A percentile compares a stretch with the other conserved stretches of the same genome.
Evolutionary conservation across 2,888 invertebrate genomes (phyloP).

Genomic region (Theodoxus fluviatilis): DNA sequence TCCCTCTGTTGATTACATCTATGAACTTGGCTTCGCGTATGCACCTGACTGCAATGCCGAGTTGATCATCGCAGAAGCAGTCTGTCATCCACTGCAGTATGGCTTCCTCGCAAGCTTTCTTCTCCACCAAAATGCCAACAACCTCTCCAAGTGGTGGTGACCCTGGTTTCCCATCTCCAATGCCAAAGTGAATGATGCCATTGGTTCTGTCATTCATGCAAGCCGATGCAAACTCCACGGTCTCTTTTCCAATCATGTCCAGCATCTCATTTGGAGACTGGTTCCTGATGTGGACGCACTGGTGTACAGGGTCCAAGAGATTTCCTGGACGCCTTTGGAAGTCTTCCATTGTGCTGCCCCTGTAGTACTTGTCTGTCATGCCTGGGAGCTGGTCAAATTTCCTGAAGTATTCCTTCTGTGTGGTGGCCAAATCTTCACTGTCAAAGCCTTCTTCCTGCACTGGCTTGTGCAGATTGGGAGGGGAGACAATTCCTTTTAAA

Average conservation of each 20-base stretch:
- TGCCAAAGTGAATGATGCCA: constrained; percentile 36
- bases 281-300: not conserved
- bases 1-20: constrained; percentile 28
- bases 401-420: constrained; percentile 18
- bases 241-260: constrained; percentile 12
- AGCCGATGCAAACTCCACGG: constrained; percentile 29
- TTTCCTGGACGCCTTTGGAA: constrained; percentile 14
- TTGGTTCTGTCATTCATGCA: constrained; percentile 37
- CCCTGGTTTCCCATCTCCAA: constrained; percentile 16
- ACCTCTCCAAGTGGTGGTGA: constrained; percentile 25
- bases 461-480: no score
- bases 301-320: constrained; percentile 26
- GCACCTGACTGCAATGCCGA: constrained; percentile 28
- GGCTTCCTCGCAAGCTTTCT: constrained; percentile 17
- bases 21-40: constrained; percentile 30
- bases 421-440: not conserved
- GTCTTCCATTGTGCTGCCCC: not conserved
- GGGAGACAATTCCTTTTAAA: not conserved
- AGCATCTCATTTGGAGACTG: not conserved
- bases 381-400: constrained; percentile 22
- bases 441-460: not conserved
- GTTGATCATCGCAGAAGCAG: constrained; percentile 30
- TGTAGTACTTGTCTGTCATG: constrained; percentile 19
- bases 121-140: constrained; percentile 26
- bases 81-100: constrained; percentile 25